These are phyloP conservation scores for Mionectes macconnelli DNA, from an alignment of 2,113 vertebrate species.

Conservation along the genomic window DNA sequence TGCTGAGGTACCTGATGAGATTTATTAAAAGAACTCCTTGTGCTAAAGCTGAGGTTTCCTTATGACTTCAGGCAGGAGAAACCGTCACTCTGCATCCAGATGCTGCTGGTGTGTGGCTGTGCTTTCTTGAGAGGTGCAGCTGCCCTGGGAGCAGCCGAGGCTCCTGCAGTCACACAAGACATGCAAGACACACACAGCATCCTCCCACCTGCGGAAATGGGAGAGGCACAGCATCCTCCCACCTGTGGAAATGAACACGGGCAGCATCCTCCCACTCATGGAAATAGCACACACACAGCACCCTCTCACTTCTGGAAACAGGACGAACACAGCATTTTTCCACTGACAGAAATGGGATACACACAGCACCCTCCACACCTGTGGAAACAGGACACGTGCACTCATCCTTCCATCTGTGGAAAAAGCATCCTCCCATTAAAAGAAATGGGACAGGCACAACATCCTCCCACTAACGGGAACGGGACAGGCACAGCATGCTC, in stretches of 20 bases:
- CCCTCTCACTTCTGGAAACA: too few species aligned
- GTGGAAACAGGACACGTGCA: neutral
- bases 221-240: too few species aligned
- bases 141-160: rapidly evolving
- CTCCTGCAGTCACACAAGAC: rapidly evolving
- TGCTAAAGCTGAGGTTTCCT: neutral
- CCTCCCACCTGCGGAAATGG: neutral
- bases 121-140: neutral
- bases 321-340: neutral
- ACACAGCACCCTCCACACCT: neutral
- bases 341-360: neutral
- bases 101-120: rapidly evolving
- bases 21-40: neutral
- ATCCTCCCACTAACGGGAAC: neutral
- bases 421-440: neutral
- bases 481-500: neutral
- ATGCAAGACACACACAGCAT: neutral
- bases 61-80: neutral
- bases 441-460: neutral
- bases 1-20: neutral
- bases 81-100: neutral
- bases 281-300: neutral
- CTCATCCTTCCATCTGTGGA: neutral
- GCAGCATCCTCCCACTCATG: too few species aligned
- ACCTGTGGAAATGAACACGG: neutral